Evolutionary conservation across 2,888 invertebrate species (phyloP), one percentile per base, ranked within the genome.

Genomic region (Luperina nickerlii): DNA sequence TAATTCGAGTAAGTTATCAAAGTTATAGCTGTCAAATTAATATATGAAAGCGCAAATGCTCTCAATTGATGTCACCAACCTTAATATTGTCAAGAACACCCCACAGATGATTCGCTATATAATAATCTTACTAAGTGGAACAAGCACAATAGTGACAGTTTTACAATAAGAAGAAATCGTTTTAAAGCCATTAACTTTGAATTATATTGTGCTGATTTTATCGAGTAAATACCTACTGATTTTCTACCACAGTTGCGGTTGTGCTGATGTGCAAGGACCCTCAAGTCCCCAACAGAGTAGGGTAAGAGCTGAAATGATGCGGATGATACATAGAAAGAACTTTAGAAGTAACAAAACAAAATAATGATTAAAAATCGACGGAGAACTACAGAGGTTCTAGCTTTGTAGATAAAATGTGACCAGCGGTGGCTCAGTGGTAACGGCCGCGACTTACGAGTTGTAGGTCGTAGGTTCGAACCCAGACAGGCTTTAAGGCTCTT

Each of bases 181-280:
- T 79, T 54, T 13, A 74, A 54, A 72, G n/a, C 65, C 86, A 83
- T 85, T 85, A 86, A 79, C 24, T 76, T 83, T 74, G 48, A 71
- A 76, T 86, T 83, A 83, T 79, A 72, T 63, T 32, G 32, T 63
- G 18, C 32, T 9, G 63, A 32, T 32, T 8, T 63, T 32, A 32
- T 63, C 63, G 1, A 63, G 63, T 32, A 18, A 18, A 32, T 18
- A 63, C 32, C 32, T 32, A 63, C 8, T 32, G 8, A 32, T 63
- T 20, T 63, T 63, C 18, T 32, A 32, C 32, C 8, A 48, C 48
- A 15, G 5, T 15, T 48, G 15, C 18, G 8, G 32, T 32, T 62
- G 4, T 27, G 7, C 62, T 27, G 13, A 54, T 54, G 20, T 54
- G 54, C 15, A 15, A 27, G 2, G 27, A 60, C 9, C 24, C 54